Evolutionary conservation across 2,797 vertebrate species (phyloP), one percentile per base, ranked within the genome.

Genomic region (Meriones psammophilus): DNA sequence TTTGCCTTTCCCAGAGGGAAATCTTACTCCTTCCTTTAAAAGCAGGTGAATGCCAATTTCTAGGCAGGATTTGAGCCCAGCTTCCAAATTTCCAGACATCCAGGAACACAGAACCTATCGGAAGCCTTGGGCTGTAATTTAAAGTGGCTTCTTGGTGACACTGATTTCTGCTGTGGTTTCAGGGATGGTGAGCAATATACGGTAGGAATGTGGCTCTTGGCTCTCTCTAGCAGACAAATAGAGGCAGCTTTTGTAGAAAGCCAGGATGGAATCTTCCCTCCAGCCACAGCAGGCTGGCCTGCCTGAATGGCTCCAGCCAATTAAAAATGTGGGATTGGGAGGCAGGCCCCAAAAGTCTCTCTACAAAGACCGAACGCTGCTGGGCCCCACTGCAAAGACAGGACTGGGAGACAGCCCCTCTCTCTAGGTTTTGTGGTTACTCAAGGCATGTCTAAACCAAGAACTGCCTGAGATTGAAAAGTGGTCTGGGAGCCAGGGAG

Each of bases 191-290:
- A 50, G 69, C 39, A 18, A 4, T 28, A 24, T 8, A 26, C 5
- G 90, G 46, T 79, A 88, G 83, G 92, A 93, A 81, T 94, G 96
- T 94, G 92, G 89, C 95, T 96, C 92, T 97, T 96, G 96, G 91
- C 95, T 97, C 36, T 96, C 73, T 92, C 96, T 98, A 94, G 88
- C 92, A 98, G 92, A 94, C 96, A 97, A 97, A 95, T 80, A 96
- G 84, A 94, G 91, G 97, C 96, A 96, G 97, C 95, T 98, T 98
- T 97, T 98, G 92, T 96, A 98, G 98, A 94, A 98, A 98, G 73
- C 95, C 93, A 97, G 96, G 88, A 92, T 73, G 74, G 92, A 78
- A 92, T 92, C 91, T 92, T 88, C 96, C 36, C 62, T 92, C 26
- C 18, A 97, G 97, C 94, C 96, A 74, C 64, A 84, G 97, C 39